Evolutionary conservation across 2,113 vertebrate species (phyloP), one percentile per base, ranked within the genome.

Genomic region (Colossoma macropomum): DNA sequence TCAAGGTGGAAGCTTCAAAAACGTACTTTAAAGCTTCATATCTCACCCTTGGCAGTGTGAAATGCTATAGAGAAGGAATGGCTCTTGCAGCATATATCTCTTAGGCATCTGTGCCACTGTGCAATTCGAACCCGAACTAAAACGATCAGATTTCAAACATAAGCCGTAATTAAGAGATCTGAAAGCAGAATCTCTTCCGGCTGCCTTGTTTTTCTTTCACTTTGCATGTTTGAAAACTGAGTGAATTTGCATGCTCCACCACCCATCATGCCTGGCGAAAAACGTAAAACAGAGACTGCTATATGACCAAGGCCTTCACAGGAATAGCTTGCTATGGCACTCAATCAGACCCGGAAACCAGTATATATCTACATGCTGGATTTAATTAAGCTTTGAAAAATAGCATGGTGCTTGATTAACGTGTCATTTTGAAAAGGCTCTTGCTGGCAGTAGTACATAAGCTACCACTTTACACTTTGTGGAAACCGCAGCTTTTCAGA

Each of bases 1-100:
- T 88, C 80, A 81, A 88, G 83, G 83, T 83, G 81, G 83, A 74
- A 81, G 77, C 85, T 90, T 85, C 52, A 68, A 81, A 66, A 86
- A 83, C 81, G 76, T 87, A 85, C 68, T 81, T 84, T 86, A 86
- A 90, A 87, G 87, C 38, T n/a, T 16, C 30, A 74, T 52, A 80
- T 84, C 32, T 88, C 76, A 79, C 81, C 83, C 83, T 81, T 79
- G 63, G 80, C 28, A 34, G 62, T 59, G 32, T 45, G 66, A 50
- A 84, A 82, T 30, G 34, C 45, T 34, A 63, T 68, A 56, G 28
- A 59, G 27, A 30, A 69, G 27, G 17, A 25, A 21, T 59, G 69
- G 50, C 60, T 52, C 79, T 71, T 27, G 60, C 28, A 48, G 19
- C 59, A 45, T 32, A 60, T 65, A 52, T 48, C 68, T 71, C 68